Conservation (phyloP, 2,888 invertebrate species). For the Pterostichus niger region DNA sequence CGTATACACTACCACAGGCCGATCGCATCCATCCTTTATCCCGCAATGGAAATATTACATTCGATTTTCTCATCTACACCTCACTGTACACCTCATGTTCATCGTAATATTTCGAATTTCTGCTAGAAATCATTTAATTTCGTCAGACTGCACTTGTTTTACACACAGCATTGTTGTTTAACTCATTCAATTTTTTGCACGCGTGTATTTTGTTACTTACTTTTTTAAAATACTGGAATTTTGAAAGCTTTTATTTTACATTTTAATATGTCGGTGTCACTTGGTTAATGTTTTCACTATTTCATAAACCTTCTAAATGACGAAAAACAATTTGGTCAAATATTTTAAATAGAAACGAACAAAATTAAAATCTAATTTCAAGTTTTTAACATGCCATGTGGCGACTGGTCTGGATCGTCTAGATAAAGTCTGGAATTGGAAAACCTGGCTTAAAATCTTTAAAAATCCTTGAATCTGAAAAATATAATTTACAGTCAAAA, state of each 20-base stretch:
- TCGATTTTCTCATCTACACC: conserved; percentile 48
- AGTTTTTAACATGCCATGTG: too few species aligned
- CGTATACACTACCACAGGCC: conserved; percentile 55
- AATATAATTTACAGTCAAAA: too few species aligned
- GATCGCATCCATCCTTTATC: conserved; percentile 38
- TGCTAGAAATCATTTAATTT: background rate
- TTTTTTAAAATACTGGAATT: conserved; percentile 15
- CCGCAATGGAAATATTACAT: conserved; percentile 56
- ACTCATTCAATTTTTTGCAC: conserved; percentile 31
- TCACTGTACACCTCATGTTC: conserved; percentile 15
- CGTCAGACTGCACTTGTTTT: conserved; percentile 17
- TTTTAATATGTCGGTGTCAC: background rate
- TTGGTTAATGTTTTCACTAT: too few species aligned
- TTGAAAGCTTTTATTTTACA: background rate
- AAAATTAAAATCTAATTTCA: too few species aligned
- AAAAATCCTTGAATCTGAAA: too few species aligned
- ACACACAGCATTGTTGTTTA: too few species aligned
- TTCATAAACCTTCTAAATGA: too few species aligned
- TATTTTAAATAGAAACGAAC: too few species aligned
- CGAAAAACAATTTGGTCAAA: too few species aligned
- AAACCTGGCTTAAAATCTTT: too few species aligned
- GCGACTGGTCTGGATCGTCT: too few species aligned
- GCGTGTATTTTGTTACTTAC: conserved; percentile 35
- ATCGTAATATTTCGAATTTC: background rate
- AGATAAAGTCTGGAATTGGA: too few species aligned